Percentiles rank a stretch among this genome's conserved stretches.
phyloP scores from a whole-genome alignment of 2,888 invertebrate species.

The Anoncus sp. region DNA sequence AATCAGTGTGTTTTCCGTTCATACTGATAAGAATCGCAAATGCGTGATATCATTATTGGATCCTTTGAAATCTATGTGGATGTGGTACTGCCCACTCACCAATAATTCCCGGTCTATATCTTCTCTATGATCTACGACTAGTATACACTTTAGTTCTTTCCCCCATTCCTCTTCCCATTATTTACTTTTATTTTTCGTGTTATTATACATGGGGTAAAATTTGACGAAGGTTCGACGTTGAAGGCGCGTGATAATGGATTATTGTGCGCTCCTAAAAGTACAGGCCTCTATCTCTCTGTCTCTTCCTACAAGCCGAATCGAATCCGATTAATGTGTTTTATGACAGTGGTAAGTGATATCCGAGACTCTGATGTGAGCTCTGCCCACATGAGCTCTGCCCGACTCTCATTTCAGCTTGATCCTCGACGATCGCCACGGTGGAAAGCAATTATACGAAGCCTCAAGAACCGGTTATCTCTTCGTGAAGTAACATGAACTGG shows the following conservation, averaged over 20 bases:
- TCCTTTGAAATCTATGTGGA: not conserved
- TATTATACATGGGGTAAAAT: constrained; percentile 9
- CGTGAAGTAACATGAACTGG: constrained; percentile 31
- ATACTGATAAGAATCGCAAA: too few relatives aligned
- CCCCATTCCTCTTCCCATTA: not conserved
- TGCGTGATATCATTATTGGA: too few relatives aligned
- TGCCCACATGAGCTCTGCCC: constrained; percentile 32
- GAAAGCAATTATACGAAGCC: constrained; percentile 58
- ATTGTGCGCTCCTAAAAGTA: constrained; percentile 38
- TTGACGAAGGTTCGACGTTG: constrained; percentile 58
- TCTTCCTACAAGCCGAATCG: constrained; percentile 42
- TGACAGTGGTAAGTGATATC: constrained; percentile 61
- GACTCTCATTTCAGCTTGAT: constrained; percentile 28
- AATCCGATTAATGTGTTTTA: constrained; percentile 62
- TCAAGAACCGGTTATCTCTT: constrained; percentile 53
- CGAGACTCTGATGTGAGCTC: constrained; percentile 41
- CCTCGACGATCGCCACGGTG: constrained; percentile 17
- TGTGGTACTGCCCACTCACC: not conserved
- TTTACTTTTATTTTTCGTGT: constrained; percentile 8
- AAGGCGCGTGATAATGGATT: constrained; percentile 55
- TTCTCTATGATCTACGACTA: constrained; percentile 1
- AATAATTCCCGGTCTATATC: not conserved
- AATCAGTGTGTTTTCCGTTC: too few relatives aligned
- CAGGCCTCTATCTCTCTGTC: not conserved
- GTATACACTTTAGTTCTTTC: not conserved